Evolutionary conservation across 1,140 invertebrate species (phyloP), one percentile per base, ranked within the genome.

Genomic region (Heliconius nattereri): DNA sequence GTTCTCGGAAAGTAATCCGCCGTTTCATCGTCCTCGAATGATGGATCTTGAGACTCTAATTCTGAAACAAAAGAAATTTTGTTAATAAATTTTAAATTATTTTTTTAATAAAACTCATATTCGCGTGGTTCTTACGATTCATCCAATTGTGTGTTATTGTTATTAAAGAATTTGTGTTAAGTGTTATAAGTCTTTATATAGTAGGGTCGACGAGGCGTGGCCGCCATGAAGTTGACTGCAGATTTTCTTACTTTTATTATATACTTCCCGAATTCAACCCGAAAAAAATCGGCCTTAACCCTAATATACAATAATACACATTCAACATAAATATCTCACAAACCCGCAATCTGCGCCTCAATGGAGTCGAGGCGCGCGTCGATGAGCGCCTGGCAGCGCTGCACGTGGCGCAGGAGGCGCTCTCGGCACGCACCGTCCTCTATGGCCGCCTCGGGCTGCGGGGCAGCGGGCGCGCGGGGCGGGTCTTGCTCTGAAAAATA

Each of bases 391-490:
- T 98, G 97, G 86, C 96, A 96, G 85, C 97, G 95, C 82, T 97
- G 96, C 52, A 98, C 96, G 86, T 98, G 97, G 37, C 97, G 96
- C 72, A 98, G 93, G 26, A 98, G 94, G 85, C 97, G 96, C 81
- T 97, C 95, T 78, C 97, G 95, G 89, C 98, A 98, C 87, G 97
- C 97, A 57, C 95, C 93, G 45, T 96, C 96, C 93, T 98, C 97
- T 78, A 98, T 98, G 2, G 97, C 96, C 16, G 97, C 97, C 93
- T 98, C 97, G 0, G 97, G 97, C 92, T 97, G 96, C 20, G 97
- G 97, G 79, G 96, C 95, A 26, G 60, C 60, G 60, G 60, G 60
- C 49, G 60, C 23, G 60, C 60, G 60, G 3, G 60, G 26, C 0
- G 13, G 23, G 13, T 66, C 60, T n/a, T n/a, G 23, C 3, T 66